Base-by-base conservation (phyloP, 1,140 invertebrate genomes). In the Camponotus floridanus region DNA sequence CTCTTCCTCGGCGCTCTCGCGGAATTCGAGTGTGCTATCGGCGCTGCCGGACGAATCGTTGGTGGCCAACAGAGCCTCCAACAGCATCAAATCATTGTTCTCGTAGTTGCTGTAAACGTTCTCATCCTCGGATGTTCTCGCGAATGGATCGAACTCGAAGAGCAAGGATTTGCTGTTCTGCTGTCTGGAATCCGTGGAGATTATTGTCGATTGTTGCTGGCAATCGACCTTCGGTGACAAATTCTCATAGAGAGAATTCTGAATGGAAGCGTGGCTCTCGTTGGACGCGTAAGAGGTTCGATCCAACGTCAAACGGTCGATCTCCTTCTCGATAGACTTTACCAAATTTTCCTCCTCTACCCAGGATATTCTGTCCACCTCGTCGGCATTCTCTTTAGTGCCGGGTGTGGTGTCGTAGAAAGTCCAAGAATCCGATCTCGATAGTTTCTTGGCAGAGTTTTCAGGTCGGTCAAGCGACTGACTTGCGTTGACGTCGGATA, bases 391-490 rank as follows among this genome's bases (percentile, higher is more conserved):
- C 2, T 87, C 88, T 62, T 87, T 93, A 0, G 67, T 57, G 0
- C 48, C 7, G 2, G 89, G 45, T 0, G 92, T 94, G 0, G 93
- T 64, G 76, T 96, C 96, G 89, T 96, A 96, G 89, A 96, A 96
- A 4, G 93, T 95, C 96, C 96, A 96, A 0, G 96, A 96, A 59
- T 95, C 95, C 1, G 96, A 96, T 57, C 95, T 91, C 6, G 94
- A 94, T 5, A 96, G 84, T 87, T 91, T 88, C 78, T 88, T 92
- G 3, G 70, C 33, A 31, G 84, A 65, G 26, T 2, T 26, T 36
- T 92, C 91, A 45, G 76, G 76, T 87, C 91, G 86, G 39, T 88
- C 89, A 1, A 51, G 55, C 0, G 76, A 42, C 0, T 73, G 31
- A n/a, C 33, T 67, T 55, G 87, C 86, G 11, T 92, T 89, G 1